These are phyloP conservation scores for Valencia hispanica DNA, from an alignment of 2,797 vertebrate species.

Conservation along the genomic window DNA sequence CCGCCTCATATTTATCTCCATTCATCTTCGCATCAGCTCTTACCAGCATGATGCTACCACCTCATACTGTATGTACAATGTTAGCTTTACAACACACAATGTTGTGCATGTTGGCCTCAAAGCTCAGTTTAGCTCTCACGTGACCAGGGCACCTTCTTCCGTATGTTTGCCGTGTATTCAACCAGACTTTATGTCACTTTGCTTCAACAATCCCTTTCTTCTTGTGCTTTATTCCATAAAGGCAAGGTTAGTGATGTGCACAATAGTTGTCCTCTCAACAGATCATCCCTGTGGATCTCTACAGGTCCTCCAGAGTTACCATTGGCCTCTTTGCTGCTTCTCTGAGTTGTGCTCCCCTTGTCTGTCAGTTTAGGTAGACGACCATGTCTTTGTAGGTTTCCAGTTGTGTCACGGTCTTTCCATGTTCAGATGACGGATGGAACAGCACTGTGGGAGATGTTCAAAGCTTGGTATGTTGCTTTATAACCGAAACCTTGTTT, in stretches of 20 bases:
- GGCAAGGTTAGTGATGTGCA: neutral
- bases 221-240: neutral
- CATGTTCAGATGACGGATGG: neutral
- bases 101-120: neutral
- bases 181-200: neutral
- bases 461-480: neutral
- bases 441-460: neutral
- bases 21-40: neutral
- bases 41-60: neutral
- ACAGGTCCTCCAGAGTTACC: neutral
- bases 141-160: neutral
- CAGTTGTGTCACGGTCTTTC: neutral
- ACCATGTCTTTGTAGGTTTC: neutral
- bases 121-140: neutral
- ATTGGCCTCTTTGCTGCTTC: neutral
- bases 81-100: neutral
- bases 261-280: neutral
- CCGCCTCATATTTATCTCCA: neutral
- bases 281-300: neutral
- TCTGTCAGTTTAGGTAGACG: neutral
- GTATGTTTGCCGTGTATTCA: no score
- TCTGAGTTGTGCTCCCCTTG: no score
- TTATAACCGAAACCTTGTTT: neutral
- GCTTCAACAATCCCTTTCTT: neutral
- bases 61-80: neutral